These are phyloP conservation scores for Caenorhabditis remanei DNA, from an alignment of 1,140 invertebrate species.

Conservation along the genomic window DNA sequence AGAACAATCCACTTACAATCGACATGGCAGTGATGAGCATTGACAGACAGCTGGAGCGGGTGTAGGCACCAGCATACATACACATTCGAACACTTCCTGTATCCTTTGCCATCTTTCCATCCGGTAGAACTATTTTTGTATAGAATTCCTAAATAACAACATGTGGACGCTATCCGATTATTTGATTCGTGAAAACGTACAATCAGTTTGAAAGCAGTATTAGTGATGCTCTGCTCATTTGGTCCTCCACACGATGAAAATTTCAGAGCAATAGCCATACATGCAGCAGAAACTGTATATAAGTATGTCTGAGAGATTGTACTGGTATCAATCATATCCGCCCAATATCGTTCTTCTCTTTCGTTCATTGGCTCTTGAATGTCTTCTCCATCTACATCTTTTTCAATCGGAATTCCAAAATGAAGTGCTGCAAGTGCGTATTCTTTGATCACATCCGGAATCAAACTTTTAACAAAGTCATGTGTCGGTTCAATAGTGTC, in stretches of 20 bases:
- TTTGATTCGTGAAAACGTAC: not conserved
- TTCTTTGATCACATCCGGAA: conserved; percentile 36
- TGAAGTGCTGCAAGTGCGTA: conserved; percentile 1
- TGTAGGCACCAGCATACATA: conserved; percentile 20
- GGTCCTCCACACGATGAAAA: conserved; percentile 17
- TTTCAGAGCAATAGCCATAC: conserved; percentile 44
- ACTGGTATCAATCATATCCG: conserved; percentile 6
- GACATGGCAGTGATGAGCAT: conserved; percentile 20
- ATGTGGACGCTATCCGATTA: not conserved
- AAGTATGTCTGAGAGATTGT: conserved; percentile 37
- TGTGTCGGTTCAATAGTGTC: conserved; percentile 39
- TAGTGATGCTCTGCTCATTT: not conserved
- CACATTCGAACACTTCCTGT: conserved; percentile 35
- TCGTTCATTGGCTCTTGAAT: conserved; percentile 13
- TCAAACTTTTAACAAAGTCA: conserved; percentile 38
- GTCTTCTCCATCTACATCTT: conserved; percentile 35
- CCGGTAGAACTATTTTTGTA: conserved; percentile 3
- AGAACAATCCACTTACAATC: conserved; percentile 14
- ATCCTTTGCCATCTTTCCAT: not conserved
- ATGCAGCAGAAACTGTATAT: conserved; percentile 34
- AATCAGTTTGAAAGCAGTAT: conserved; percentile 7
- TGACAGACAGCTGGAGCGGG: not conserved
- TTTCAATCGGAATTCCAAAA: not conserved
- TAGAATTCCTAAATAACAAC: not conserved
- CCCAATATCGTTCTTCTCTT: conserved; percentile 44